Conservation (phyloP, 2,113 vertebrate species). For the Cisticola juncidis region DNA sequence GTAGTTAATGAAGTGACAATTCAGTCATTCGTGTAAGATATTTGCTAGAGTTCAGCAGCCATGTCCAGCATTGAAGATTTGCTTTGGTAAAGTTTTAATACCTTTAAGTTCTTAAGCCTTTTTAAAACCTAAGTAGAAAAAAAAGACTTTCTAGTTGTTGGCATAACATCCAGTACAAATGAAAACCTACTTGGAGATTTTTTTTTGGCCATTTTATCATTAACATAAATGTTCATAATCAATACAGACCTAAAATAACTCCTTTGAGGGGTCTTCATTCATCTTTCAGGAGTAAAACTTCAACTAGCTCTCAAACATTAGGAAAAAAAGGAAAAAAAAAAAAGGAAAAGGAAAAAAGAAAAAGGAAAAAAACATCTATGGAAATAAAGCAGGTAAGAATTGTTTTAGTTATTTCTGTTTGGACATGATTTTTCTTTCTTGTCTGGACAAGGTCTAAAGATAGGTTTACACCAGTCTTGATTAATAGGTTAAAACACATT, state of each 20-base stretch:
- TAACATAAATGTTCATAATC: not conserved
- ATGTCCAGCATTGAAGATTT: not conserved
- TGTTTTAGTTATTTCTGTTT: constrained; percentile 22
- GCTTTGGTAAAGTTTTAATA: not conserved
- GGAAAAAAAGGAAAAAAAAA: not conserved
- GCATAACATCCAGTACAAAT: not conserved
- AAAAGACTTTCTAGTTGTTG: not conserved
- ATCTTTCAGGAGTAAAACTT: not conserved
- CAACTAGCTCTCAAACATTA: not conserved
- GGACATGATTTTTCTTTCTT: constrained; percentile 40
- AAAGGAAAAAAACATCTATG: accelerated
- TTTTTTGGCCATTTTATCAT: not conserved
- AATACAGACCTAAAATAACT: not conserved
- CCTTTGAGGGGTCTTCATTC: not conserved
- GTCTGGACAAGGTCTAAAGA: constrained; percentile 44
- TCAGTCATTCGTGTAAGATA: not conserved
- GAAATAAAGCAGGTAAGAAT: constrained; percentile 25
- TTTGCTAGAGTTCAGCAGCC: not conserved
- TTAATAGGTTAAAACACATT: constrained; percentile 47
- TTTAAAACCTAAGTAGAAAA: not conserved
- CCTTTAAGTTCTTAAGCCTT: not conserved
- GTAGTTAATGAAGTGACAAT: not conserved
- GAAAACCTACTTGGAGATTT: not conserved
- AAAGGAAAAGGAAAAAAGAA: accelerated
- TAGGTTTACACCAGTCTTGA: constrained; percentile 34